Evolutionary conservation across 1,140 invertebrate species (phyloP), one percentile per base, ranked within the genome.

Genomic region (Aplysia californica): DNA sequence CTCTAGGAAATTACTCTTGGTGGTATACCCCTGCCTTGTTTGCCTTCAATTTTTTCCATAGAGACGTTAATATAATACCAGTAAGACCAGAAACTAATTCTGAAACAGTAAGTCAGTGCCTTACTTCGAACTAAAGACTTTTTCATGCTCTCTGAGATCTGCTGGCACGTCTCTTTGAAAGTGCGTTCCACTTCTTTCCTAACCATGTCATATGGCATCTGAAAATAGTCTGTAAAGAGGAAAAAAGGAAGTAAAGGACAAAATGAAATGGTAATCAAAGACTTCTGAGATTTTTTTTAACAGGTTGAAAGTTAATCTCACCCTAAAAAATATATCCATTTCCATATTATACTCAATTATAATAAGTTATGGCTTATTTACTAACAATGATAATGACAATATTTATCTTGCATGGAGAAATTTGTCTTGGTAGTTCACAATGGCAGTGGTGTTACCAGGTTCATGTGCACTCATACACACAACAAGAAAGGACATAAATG

Each of bases 141-240:
- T 36, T 81, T 80, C 38, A 82, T 78, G 26, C 75, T 82, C 10
- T 78, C 58, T 35, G 73, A 72, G 18, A 88, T 79, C 50, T 79
- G 79, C 21, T 80, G 75, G 76, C 84, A 88, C 29, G 80, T 82
- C 31, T 85, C 82, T 41, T 82, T 83, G 64, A 88, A 84, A 55
- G 68, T 81, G 56, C 83, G 81, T 38, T 85, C 82, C 36, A 88
- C 78, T 35, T 83, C 84, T 66, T 82, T 79, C 38, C 81, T 70
- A 26, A 88, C 77, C 33, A 86, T 76, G 31, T 86, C 87, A 80
- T 82, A 86, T 29, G 87, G 87, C 85, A 88, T 86, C 75, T 88
- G 86, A 56, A 82, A 84, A 71, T 84, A 84, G n/a, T 84, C 86
- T 83, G 70, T 18, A 3, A 36, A 29, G n/a, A 18, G 35, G 33